A percentile compares a stretch with the other conserved stretches of the same genome.
Evolutionary conservation across 92 coral and sea anemone genomes (phyloP).

Genomic region (Phenganax stokvisi): DNA sequence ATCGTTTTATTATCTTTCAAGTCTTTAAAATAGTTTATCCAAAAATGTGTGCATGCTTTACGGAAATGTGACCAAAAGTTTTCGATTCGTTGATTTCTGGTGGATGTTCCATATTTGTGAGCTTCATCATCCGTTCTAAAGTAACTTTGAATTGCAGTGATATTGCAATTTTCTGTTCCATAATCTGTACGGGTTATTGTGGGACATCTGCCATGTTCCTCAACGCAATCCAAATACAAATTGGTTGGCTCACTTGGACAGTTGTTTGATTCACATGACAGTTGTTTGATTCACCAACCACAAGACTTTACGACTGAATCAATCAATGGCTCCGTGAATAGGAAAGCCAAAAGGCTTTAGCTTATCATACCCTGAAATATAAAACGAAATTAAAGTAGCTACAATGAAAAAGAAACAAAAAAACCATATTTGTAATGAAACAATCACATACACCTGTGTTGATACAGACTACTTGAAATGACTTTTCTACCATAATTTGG

Average conservation of each 20-base stretch:
- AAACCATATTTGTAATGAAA: too few relatives aligned
- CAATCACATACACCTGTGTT: too few relatives aligned
- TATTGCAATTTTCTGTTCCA: constrained; percentile 2
- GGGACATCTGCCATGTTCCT: constrained; percentile 1
- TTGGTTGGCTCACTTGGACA: background rate
- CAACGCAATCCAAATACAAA: constrained; percentile 6
- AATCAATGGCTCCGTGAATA: too few relatives aligned
- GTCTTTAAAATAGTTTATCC: constrained; percentile 5
- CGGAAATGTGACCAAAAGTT: background rate
- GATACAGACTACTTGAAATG: too few relatives aligned
- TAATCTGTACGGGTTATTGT: constrained; percentile 3
- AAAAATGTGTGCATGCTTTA: constrained; percentile 4
- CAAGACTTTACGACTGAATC: background rate
- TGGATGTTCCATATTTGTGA: background rate
- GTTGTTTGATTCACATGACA: background rate
- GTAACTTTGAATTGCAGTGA: constrained; percentile 5
- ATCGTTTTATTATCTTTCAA: background rate
- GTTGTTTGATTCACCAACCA: constrained; percentile 12
- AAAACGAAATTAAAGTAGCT: too few relatives aligned
- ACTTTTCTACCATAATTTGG: too few relatives aligned
- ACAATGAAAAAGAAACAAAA: too few relatives aligned
- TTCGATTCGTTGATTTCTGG: background rate
- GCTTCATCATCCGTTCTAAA: background rate
- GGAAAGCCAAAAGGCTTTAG: too few relatives aligned
- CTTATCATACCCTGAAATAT: too few relatives aligned